Percentiles rank a stretch among this genome's conserved stretches.
These are phyloP conservation scores for Rhagoletis pomonella DNA, from an alignment of 1,140 invertebrate genomes.

Conservation along the genomic window DNA sequence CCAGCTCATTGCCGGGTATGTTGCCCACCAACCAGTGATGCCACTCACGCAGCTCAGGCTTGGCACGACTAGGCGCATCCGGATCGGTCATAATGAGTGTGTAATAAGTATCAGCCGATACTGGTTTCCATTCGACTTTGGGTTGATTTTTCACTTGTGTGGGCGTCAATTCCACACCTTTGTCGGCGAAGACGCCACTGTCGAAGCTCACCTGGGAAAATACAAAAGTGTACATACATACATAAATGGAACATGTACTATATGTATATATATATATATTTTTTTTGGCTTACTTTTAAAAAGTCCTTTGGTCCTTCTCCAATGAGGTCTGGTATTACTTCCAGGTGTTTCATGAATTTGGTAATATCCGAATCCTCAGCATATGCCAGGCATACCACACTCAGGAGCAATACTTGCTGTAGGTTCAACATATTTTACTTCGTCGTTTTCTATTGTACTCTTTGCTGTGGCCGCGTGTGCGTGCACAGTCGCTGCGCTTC, in stretches of 20 bases:
- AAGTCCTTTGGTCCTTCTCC: conserved; percentile 67
- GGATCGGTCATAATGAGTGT: conserved; percentile 81
- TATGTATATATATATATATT: background rate
- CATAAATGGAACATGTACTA: background rate
- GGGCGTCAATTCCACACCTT: conserved; percentile 81
- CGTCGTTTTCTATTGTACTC: background rate
- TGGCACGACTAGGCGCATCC: conserved; percentile 80
- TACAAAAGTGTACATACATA: background rate
- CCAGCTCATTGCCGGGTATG: conserved; percentile 86
- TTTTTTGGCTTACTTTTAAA: conserved; percentile 63
- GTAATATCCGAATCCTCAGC: conserved; percentile 63
- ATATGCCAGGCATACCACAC: conserved; percentile 14
- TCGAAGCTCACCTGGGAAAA: conserved; percentile 75
- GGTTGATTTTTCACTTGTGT: conserved; percentile 83
- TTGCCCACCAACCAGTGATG: conserved; percentile 95
- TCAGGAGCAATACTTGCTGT: conserved; percentile 20
- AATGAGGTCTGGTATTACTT: conserved; percentile 70
- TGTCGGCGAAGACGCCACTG: conserved; percentile 76
- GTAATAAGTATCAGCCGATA: conserved; percentile 79
- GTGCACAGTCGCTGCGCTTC: conserved; percentile 14
- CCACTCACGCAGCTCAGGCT: conserved; percentile 87
- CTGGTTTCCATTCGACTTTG: conserved; percentile 79
- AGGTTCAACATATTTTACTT: conserved; percentile 52
- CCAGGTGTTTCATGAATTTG: conserved; percentile 65
- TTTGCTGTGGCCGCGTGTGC: background rate